Conservation (phyloP, 2,113 vertebrate genomes). For the Lasiurus borealis region DNA sequence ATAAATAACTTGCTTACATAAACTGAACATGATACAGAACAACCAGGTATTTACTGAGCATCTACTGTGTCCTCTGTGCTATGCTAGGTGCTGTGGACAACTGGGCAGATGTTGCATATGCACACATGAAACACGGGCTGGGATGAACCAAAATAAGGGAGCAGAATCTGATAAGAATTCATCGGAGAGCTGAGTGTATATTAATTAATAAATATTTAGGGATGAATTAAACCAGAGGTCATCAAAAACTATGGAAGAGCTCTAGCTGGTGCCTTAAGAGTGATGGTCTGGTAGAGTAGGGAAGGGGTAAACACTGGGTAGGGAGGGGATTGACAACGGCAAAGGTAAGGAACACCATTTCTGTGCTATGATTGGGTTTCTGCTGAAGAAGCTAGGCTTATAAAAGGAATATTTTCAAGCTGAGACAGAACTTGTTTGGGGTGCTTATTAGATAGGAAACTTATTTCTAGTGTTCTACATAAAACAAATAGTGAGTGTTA, state of each 20-base stretch:
- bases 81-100: neutral
- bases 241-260: neutral
- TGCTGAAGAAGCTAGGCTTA: neutral
- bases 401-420: neutral
- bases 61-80: neutral
- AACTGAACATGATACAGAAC: neutral
- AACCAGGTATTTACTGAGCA: neutral
- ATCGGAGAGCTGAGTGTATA: neutral
- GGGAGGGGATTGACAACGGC: neutral
- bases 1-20: neutral
- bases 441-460: neutral
- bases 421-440: conserved; percentile 11
- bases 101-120: neutral
- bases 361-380: neutral
- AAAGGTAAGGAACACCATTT: neutral
- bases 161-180: neutral
- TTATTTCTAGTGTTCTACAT: conserved; percentile 22
- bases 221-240: neutral
- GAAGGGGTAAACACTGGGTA: neutral
- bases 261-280: neutral
- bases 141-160: neutral
- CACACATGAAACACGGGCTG: neutral
- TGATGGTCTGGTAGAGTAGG: neutral
- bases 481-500: neutral
- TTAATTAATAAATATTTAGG: neutral